Evolutionary conservation across 2,797 vertebrate species (phyloP).

Genomic region (Sandelia bainsii): DNA sequence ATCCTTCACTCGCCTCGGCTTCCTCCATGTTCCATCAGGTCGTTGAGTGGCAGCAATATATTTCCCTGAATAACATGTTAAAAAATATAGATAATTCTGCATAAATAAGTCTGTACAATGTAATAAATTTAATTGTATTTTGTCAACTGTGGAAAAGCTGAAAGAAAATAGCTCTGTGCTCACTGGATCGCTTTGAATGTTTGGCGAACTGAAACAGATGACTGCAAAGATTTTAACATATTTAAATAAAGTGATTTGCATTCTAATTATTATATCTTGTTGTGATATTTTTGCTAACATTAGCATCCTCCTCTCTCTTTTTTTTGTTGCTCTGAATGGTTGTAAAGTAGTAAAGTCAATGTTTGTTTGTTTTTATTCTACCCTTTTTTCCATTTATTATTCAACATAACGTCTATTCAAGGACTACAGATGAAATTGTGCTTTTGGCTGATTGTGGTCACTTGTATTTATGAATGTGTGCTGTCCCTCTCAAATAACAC

Average conservation of each 20-base stretch:
- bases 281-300: not conserved
- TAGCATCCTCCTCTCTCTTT: not conserved
- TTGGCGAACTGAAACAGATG: not conserved
- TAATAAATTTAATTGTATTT: not conserved
- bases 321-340: too few relatives aligned
- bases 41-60: constrained; percentile 96
- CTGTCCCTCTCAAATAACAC: not conserved
- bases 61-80: constrained; percentile 84
- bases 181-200: not conserved
- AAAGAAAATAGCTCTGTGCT: not conserved
- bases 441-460: too few relatives aligned
- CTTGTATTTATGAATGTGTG: too few relatives aligned
- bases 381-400: too few relatives aligned
- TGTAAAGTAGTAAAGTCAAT: too few relatives aligned
- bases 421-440: too few relatives aligned
- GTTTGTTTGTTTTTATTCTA: too few relatives aligned
- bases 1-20: constrained; percentile 92
- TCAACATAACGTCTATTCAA: too few relatives aligned
- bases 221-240: not conserved
- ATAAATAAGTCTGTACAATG: constrained; percentile 4
- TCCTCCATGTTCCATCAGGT: constrained; percentile 96
- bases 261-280: not conserved
- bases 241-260: not conserved
- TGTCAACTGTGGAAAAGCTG: not conserved
- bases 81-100: not conserved